Base-by-base conservation (phyloP, 2,797 vertebrate genomes). In the Eupleurogrammus muticus region DNA sequence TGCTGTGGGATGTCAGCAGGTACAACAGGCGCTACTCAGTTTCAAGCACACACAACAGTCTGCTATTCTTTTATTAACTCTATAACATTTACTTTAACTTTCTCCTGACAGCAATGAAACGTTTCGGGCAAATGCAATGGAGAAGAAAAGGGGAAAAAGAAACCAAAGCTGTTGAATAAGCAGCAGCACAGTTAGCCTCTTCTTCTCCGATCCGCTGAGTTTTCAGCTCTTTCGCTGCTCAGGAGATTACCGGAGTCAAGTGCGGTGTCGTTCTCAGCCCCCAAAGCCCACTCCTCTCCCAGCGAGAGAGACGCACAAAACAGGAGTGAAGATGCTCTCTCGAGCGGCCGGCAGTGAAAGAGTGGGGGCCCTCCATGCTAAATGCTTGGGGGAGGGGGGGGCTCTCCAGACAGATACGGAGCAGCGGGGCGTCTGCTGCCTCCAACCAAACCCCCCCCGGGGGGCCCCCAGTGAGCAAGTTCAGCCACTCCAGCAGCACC, bases 161-260 rank as follows among this genome's bases (percentile, higher is more conserved):
- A 8, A 8, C 55, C 19, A 59, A 32, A 58, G 35, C 13, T 11
- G 14, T 34, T 67, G 1, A 17, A 11, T 35, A 21, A 55, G 46
- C 46, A 51, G 32, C 50, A 46, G 23, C 36, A 21, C 35, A 8
- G 59, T 35, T 58, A 2, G 2, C 9, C 38, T 52, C 38, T n/a
- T 73, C 47, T 65, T 49, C 21, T 74, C 35, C 46, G 65, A 21
- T 71, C 67, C 71, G 14, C 59, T 17, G 21, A 72, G 52, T 59
- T 62, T 55, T 50, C 52, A n/a, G 66, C 70, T 84, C 69, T 70
- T 79, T 48, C 32, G 62, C 71, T 51, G 66, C 40, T 76, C 68
- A 83, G 70, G 81, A 91, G 91, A 91, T 92, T 93, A 90, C 58
- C 57, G 5, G 81, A 92, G 91, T 92, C 91, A 91, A 91, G 90